Evolutionary conservation across 2,113 vertebrate genomes (phyloP).

Genomic region (Lepus europaeus): DNA sequence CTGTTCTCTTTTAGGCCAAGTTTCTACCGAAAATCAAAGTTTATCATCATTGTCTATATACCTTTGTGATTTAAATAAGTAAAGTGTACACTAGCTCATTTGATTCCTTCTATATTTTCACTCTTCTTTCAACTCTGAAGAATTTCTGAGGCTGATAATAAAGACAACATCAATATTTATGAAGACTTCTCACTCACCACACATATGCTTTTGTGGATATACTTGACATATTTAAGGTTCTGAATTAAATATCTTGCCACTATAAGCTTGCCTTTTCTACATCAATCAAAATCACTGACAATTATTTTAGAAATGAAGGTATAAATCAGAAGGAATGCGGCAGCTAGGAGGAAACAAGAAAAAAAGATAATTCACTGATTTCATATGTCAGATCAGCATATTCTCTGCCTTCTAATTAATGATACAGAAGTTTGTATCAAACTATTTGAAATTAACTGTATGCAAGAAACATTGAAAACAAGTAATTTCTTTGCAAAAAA

Average conservation of each 20-base stretch:
- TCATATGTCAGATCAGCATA: not conserved
- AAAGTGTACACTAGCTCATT: not conserved
- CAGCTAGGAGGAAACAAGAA: not conserved
- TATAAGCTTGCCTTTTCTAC: not conserved
- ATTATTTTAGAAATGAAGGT: slow-evolving; percentile 24
- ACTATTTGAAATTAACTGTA: not conserved
- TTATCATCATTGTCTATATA: not conserved
- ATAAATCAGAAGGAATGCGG: not conserved
- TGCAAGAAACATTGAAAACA: slow-evolving; percentile 3
- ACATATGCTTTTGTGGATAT: not conserved
- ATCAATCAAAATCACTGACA: not conserved
- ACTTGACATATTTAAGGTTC: not conserved
- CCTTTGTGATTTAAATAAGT: not conserved
- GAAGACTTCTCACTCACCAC: not conserved
- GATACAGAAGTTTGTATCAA: not conserved
- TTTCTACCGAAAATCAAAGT: not conserved
- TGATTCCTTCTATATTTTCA: not conserved
- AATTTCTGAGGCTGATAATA: not conserved
- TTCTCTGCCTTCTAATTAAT: slow-evolving; percentile 10
- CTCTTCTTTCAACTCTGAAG: not conserved
- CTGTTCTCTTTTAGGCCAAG: not conserved
- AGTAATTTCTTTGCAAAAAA: not conserved
- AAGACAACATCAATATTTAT: not conserved
- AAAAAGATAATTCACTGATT: slow-evolving; percentile 10
- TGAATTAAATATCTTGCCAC: not conserved